Base-by-base conservation (phyloP, 2,888 invertebrate species). In the Ypsolopha sequella region DNA sequence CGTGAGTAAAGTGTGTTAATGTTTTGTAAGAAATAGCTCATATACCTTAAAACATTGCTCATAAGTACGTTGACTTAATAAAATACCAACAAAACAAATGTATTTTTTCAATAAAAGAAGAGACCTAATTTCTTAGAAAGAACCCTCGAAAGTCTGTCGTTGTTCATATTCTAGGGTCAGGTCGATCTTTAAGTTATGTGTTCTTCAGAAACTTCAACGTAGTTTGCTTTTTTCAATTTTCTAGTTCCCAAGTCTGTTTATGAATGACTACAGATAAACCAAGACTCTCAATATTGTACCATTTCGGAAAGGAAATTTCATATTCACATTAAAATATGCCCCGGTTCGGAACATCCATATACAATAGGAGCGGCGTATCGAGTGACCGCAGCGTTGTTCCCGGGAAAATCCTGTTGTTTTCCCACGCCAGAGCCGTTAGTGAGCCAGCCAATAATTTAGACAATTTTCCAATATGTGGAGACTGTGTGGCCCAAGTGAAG, bases 381-480 rank as follows among this genome's bases (percentile, higher is more conserved):
- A 33, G 48, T 48, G 48, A 48, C 48, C 48, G 41, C 48, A 48
- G 35, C 13, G 41, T 7, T 66, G 74, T 68, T 65, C 56, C 60
- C 61, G 70, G 71, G 78, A 76, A 82, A 80, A 79, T 70, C 65
- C 58, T 61, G 60, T 64, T 68, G 75, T 80, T 82, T 82, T 86
- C 85, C 81, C 85, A 86, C 85, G 84, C 63, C 68, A 68, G 62
- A 67, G 68, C 71, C 68, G 72, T 68, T 75, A 74, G 73, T 68
- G 70, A 73, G 67, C 71, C 72, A 72, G 67, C 75, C 78, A 72
- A 85, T 81, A 80, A 84, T 85, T 85, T 82, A 84, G 77, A 69
- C 82, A 85, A 86, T 85, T 85, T 86, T 86, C 84, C 76, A 81
- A 85, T 85, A 85, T 76, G 55, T 79, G 68, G 66, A 58, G 64